These are phyloP conservation scores for Galbula dea DNA, from an alignment of 2,113 vertebrate genomes.

Conservation along the genomic window DNA sequence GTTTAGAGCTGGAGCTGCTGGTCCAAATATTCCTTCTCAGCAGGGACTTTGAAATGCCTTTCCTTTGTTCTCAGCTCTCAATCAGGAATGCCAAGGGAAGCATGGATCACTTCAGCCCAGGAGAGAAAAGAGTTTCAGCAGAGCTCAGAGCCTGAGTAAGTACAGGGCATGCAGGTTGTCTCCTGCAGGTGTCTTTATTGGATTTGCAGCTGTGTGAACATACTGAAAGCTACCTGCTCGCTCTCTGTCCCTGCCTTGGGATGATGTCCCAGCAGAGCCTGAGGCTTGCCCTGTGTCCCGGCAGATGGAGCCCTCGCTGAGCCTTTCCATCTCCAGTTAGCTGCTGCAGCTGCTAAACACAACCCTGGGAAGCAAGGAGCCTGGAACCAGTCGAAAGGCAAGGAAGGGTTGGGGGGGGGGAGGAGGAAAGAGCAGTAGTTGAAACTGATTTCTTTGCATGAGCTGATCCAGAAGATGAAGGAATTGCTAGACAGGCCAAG, in stretches of 20 bases:
- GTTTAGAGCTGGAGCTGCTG: not conserved
- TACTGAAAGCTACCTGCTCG: fast-evolving
- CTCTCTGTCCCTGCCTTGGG: fast-evolving
- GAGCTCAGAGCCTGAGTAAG: not conserved
- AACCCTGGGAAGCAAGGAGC: fast-evolving
- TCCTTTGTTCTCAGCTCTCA: not conserved
- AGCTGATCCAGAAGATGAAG: not conserved
- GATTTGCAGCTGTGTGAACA: not conserved
- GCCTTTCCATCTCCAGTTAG: not conserved
- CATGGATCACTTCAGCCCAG: no score
- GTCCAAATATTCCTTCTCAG: not conserved
- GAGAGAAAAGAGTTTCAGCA: not conserved
- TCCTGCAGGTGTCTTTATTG: not conserved
- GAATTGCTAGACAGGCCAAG: not conserved
- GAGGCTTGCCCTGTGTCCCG: not conserved
- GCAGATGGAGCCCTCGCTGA: conserved; percentile 36
- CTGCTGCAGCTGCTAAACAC: not conserved
- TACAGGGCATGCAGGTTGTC: fast-evolving
- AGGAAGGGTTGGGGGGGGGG: not conserved
- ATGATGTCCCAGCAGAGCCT: not conserved
- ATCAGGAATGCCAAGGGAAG: not conserved
- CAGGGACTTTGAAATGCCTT: not conserved
- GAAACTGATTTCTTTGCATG: not conserved
- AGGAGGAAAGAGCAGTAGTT: not conserved
- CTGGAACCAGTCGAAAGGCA: not conserved